phyloP scores from a whole-genome alignment of 2,888 invertebrate genomes.

The Rhodophaea formosa region DNA sequence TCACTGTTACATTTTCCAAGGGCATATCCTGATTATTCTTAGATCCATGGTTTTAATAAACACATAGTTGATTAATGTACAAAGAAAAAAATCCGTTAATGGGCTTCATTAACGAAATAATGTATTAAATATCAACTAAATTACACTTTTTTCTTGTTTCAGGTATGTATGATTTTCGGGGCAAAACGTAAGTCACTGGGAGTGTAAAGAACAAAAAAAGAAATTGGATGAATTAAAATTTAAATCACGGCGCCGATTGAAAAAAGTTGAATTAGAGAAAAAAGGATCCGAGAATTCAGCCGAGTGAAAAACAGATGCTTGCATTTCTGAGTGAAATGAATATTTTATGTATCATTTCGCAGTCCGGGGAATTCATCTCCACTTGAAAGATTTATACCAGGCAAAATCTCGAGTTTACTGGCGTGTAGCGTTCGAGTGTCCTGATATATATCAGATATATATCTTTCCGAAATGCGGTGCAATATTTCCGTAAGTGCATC shows the following conservation, averaged over 20 bases:
- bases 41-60: too few relatives aligned
- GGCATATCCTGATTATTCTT: too few relatives aligned
- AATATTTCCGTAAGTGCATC: slow-evolving; percentile 47
- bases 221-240: slow-evolving; percentile 20
- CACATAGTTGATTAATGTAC: too few relatives aligned
- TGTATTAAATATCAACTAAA: too few relatives aligned
- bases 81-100: too few relatives aligned
- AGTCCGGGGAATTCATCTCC: slow-evolving; percentile 69
- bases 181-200: not conserved
- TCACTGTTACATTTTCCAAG: too few relatives aligned
- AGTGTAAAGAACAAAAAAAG: not conserved
- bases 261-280: slow-evolving; percentile 32
- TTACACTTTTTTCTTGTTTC: slow-evolving; percentile 30
- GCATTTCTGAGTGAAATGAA: slow-evolving; percentile 70
- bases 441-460: slow-evolving; percentile 37
- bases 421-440: slow-evolving; percentile 48
- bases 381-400: slow-evolving; percentile 75
- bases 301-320: slow-evolving; percentile 66
- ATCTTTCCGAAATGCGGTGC: slow-evolving; percentile 38
- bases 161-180: slow-evolving; percentile 34
- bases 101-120: too few relatives aligned
- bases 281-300: slow-evolving; percentile 39
- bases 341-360: slow-evolving; percentile 77
- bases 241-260: slow-evolving; percentile 13
- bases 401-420: slow-evolving; percentile 66